Base-by-base conservation (phyloP, 2,113 vertebrate genomes). In the Chaenogobius annularis region DNA sequence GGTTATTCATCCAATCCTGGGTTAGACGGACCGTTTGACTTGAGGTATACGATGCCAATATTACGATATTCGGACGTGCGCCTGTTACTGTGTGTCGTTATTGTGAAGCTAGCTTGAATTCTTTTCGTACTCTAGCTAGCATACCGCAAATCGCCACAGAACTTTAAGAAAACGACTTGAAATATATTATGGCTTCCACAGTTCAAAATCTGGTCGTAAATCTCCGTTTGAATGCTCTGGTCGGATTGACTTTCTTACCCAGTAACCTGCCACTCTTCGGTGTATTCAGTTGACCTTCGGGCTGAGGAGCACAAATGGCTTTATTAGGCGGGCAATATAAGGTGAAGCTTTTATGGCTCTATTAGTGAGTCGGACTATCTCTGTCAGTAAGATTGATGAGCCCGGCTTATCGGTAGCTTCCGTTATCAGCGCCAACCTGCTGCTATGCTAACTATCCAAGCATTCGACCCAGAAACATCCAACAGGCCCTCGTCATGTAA, bases 291-390 rank as follows among this genome's bases (percentile, higher is more conserved):
- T 94, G 96, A 95, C 94, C 96, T 98, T 96, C 88, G 88, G 85
- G 84, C 93, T 95, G 86, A 86, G 92, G 86, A 86, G 92, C 92
- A 63, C 88, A 79, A 87, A 92, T 89, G 66, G 89, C 85, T 96
- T 94, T 93, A 93, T 94, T 93, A 90, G 93, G 67, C 46, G 23
- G 70, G 88, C 71, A 78, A 93, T 95, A 96, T 95, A 95, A 94
- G 82, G 75, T 73, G 77, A 86, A 76, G 81, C 67, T 66, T 92
- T 94, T 93, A 93, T 88, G 85, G 84, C 90, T 71, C 78, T 84
- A 88, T 88, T 88, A 91, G 87, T 71, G 73, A 58, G 47, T 87
- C 81, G 70, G 78, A 87, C 82, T 87, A 89, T 88, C 85, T 88
- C 85, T 74, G 85, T 80, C 87, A 86, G 75, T 71, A 73, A 90